Conservation (phyloP, 2,113 vertebrate genomes). For the Pseudopodoces humilis region DNA sequence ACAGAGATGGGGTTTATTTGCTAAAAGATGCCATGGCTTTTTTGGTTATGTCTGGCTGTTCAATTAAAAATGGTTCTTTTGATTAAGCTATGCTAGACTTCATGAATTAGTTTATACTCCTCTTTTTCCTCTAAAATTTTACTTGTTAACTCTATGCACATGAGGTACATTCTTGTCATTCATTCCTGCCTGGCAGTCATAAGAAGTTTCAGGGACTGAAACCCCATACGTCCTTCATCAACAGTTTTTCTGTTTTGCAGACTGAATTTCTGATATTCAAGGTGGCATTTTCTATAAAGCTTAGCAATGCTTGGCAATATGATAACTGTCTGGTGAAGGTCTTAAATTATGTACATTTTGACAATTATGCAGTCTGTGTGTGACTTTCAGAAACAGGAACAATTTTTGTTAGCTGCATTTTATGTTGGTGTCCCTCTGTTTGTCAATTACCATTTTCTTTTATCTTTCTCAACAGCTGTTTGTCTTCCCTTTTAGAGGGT, state of each 20-base stretch:
- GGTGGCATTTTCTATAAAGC: neutral
- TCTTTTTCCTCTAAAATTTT: neutral
- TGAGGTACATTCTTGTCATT: neutral
- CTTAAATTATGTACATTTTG: neutral
- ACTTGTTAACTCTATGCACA: neutral
- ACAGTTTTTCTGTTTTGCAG: neutral
- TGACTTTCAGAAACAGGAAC: conserved; percentile 10
- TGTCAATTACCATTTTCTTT: conserved; percentile 39
- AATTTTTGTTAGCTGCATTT: conserved; percentile 22
- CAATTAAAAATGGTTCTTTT: neutral
- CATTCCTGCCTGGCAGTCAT: neutral
- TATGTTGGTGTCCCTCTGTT: neutral
- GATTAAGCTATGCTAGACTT: neutral
- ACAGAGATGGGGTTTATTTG: neutral
- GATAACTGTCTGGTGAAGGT: neutral
- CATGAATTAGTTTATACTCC: neutral
- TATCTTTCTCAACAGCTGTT: conserved; percentile 52
- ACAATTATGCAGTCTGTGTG: neutral
- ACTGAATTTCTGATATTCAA: neutral
- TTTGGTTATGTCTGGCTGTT: neutral
- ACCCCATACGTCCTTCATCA: neutral
- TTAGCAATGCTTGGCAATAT: neutral
- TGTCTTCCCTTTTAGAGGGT: conserved; percentile 28
- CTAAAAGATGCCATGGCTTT: neutral
- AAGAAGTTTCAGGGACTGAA: neutral